A percentile compares a stretch with the other conserved stretches of the same genome.
phyloP scores from a whole-genome alignment of 2,113 vertebrate genomes.

The Pungitius pungitius region DNA sequence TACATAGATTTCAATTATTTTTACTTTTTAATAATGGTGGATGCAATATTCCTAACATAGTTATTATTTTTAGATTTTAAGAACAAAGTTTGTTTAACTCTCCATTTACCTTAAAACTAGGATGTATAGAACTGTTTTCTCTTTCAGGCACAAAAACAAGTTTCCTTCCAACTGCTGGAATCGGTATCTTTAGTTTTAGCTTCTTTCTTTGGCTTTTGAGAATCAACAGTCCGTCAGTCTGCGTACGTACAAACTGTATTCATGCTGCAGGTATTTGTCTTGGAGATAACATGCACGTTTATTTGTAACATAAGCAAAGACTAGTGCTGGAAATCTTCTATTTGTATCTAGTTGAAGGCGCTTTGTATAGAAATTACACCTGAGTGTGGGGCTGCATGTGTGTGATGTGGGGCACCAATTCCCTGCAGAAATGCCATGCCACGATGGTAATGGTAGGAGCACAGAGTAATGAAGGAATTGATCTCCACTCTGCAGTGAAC shows the following conservation, averaged over 20 bases:
- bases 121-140: neutral
- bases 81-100: too few species aligned
- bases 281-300: too few species aligned
- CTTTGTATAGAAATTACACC: neutral
- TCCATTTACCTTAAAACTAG: neutral
- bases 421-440: conserved; percentile 88
- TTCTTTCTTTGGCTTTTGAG: too few species aligned
- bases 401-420: conserved; percentile 84
- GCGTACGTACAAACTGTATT: too few species aligned
- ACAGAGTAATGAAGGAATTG: conserved; percentile 97
- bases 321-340: too few species aligned
- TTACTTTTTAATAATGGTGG: too few species aligned
- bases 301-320: too few species aligned
- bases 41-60: neutral
- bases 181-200: too few species aligned
- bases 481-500: conserved; percentile 90
- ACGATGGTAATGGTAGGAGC: conserved; percentile 91
- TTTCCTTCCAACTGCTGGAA: neutral
- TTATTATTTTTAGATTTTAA: neutral
- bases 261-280: too few species aligned
- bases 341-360: neutral
- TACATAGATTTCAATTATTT: too few species aligned
- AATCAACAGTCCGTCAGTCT: too few species aligned
- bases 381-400: conserved; percentile 61
- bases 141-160: neutral